These are phyloP conservation scores for Aphelenchoides besseyi DNA, from an alignment of 1,140 invertebrate species.

Conservation along the genomic window DNA sequence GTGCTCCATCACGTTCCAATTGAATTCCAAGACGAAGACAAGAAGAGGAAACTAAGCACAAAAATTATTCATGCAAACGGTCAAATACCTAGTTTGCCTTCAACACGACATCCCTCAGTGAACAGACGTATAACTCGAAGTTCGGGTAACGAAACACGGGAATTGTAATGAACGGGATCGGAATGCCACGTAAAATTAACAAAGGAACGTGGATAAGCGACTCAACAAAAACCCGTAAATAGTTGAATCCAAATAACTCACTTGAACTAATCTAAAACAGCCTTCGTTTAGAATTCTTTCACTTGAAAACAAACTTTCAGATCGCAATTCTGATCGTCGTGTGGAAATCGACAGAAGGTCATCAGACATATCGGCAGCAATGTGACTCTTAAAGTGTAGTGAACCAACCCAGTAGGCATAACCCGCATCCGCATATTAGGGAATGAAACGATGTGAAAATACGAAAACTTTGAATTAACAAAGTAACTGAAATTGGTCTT, in stretches of 20 bases:
- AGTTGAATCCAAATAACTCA: constrained; percentile 26
- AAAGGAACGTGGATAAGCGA: constrained; percentile 54
- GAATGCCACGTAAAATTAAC: constrained; percentile 51
- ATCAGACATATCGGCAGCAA: constrained; percentile 54
- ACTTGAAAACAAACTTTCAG: constrained; percentile 23
- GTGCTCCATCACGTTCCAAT: constrained; percentile 52
- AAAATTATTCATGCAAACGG: not conserved
- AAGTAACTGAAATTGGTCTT: constrained; percentile 25
- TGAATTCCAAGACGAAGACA: constrained; percentile 52
- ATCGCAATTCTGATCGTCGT: constrained; percentile 58
- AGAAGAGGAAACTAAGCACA: constrained; percentile 52
- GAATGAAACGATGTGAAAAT: constrained; percentile 59
- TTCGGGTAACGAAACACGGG: constrained; percentile 50
- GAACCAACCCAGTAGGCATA: constrained; percentile 50
- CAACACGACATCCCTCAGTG: constrained; percentile 46
- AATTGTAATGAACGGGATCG: constrained; percentile 47
- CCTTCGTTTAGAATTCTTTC: too few relatives aligned
- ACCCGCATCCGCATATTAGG: constrained; percentile 62
- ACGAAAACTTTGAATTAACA: constrained; percentile 57
- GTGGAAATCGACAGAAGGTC: constrained; percentile 59
- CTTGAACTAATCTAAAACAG: constrained; percentile 57
- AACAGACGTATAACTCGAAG: constrained; percentile 47
- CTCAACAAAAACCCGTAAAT: too few relatives aligned
- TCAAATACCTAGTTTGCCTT: constrained; percentile 56
- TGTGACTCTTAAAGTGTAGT: constrained; percentile 56